Conservation (phyloP, 2,888 invertebrate genomes). For the Sepioteuthis lessoniana region DNA sequence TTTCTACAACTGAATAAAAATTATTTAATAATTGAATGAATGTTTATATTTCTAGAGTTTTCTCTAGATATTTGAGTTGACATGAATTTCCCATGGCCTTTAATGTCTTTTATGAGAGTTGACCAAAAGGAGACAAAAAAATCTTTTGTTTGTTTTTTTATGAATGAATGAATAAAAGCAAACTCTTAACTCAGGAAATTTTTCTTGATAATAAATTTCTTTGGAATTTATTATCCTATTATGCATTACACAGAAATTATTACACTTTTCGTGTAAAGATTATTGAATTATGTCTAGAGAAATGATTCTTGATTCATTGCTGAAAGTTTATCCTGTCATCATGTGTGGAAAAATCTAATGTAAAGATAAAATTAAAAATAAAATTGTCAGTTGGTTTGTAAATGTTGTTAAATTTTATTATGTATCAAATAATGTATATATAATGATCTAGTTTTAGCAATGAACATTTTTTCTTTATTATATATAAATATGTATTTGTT, state of each 20-base stretch:
- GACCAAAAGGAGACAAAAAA: neutral
- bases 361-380: neutral
- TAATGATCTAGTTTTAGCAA: neutral
- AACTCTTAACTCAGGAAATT: slow-evolving; percentile 10
- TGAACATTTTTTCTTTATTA: neutral
- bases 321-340: neutral
- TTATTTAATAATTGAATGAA: neutral
- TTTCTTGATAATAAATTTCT: neutral
- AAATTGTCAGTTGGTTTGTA: neutral
- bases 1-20: neutral
- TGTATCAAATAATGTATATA: neutral
- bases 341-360: neutral
- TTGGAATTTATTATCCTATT: slow-evolving; percentile 17
- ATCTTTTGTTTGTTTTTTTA: neutral
- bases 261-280: neutral
- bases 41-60: slow-evolving; percentile 33
- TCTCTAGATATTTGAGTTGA: neutral
- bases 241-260: neutral
- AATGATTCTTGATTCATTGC: neutral
- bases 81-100: neutral
- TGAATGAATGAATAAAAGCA: neutral
- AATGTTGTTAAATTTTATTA: neutral
- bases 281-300: neutral
- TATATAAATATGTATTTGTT: too few relatives aligned
- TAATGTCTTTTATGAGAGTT: neutral